Base-by-base conservation (phyloP, 2,113 vertebrate species). In the Crypturellus undulatus region DNA sequence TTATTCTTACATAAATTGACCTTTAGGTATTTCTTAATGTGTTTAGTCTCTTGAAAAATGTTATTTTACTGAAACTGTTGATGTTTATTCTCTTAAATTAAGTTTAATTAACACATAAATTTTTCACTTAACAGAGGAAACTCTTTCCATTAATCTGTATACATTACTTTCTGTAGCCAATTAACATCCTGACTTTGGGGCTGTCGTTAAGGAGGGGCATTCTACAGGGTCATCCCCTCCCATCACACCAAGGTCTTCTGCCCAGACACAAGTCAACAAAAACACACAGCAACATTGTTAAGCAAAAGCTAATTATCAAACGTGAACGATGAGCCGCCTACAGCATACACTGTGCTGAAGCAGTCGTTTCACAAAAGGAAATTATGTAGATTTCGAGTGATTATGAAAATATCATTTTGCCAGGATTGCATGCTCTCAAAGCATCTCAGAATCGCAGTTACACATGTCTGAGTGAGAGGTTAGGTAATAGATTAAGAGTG, bases 11-110 rank as follows among this genome's bases (percentile, higher is more conserved):
- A 71, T 25, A 56, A 86, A 25, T 13, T 91, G 89, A 91, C 84
- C 82, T 95, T 84, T 49, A 71, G 24, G 24, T 87, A 30, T 84
- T 89, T 58, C 67, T 65, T 51, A 49, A 45, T 69, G 36, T 87
- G 76, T 32, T 93, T 42, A 84, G 20, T 58, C 49, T 78, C 59
- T 52, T 90, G 18, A 78, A 76, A 69, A 64, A 25, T 10, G 2
- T 67, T 75, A 43, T 81, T 94, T 91, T 79, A 76, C 65, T 68
- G 38, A 84, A 95, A 62, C 34, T 34, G 1, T 87, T 43, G 51
- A 32, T 90, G 51, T 87, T 96, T 96, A 79, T 95, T 90, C 65
- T 84, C 40, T 89, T 83, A 76, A 94, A 96, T 62, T 51, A 63
- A 63, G 32, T 87, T 93, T 94, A 96, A 95, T 96, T 94, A 84